Evolutionary conservation across 2,113 vertebrate genomes (phyloP).

Genomic region (Epinephelus moara): DNA sequence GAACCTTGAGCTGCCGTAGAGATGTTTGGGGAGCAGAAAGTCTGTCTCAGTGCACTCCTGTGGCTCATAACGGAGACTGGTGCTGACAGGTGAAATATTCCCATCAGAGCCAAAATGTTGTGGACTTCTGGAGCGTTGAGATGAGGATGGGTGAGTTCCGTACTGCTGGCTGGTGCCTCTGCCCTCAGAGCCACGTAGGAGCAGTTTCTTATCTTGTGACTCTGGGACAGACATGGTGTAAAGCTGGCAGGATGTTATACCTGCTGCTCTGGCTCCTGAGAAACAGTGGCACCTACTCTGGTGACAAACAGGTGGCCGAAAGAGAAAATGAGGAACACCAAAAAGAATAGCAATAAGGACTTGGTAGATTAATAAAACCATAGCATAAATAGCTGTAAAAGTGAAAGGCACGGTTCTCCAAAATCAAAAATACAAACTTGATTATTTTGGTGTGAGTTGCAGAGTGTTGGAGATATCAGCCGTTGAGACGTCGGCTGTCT

Average conservation of each 20-base stretch:
- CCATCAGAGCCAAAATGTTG: conserved; percentile 21
- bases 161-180: conserved; percentile 12
- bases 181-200: conserved; percentile 14
- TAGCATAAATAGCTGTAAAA: neutral
- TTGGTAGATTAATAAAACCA: neutral
- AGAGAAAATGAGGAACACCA: neutral
- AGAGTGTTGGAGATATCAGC: too few species aligned
- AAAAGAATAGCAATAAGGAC: neutral
- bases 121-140: conserved; percentile 4
- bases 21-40: conserved; percentile 69
- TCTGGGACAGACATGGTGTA: conserved; percentile 56
- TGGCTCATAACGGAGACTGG: conserved; percentile 21
- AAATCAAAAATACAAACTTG: too few species aligned
- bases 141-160: conserved; percentile 3
- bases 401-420: too few species aligned
- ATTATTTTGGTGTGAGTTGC: too few species aligned
- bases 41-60: conserved; percentile 73
- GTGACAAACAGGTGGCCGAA: conserved; percentile 13
- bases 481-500: too few species aligned
- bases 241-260: conserved; percentile 14
- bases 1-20: conserved; percentile 30
- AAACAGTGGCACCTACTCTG: neutral
- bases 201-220: conserved; percentile 35
- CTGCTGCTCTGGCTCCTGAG: conserved; percentile 1
- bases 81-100: conserved; percentile 13